A percentile compares a stretch with the other conserved stretches of the same genome.
These are phyloP conservation scores for Cariama cristata DNA, from an alignment of 2,113 vertebrate genomes.

Conservation along the genomic window DNA sequence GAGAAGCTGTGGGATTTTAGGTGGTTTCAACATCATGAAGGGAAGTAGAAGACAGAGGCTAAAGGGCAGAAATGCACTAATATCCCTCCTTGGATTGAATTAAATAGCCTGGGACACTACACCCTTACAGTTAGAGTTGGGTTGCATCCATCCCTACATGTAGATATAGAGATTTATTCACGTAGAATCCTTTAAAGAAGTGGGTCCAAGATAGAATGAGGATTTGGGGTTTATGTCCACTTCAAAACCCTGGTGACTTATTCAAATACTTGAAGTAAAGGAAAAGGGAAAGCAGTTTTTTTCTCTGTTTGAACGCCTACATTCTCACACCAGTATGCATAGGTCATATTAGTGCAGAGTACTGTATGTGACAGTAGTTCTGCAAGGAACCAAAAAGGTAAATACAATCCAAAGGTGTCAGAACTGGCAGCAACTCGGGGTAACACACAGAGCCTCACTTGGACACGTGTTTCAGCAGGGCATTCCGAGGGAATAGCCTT, in stretches of 20 bases:
- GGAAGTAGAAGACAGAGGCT: not conserved
- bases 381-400: not conserved
- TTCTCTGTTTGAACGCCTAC: not conserved
- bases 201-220: not conserved
- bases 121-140: not conserved
- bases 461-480: accelerated
- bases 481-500: not conserved
- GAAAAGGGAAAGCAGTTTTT: not conserved
- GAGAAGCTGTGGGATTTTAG: not conserved
- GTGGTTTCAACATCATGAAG: not conserved
- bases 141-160: not conserved
- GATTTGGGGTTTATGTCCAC: not conserved
- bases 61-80: not conserved
- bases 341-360: not conserved
- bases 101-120: not conserved
- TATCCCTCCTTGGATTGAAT: not conserved
- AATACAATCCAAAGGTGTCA: not conserved
- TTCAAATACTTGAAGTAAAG: not conserved
- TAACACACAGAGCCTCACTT: not conserved
- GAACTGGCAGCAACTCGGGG: not conserved
- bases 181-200: not conserved
- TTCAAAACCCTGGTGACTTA: not conserved
- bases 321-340: not conserved
- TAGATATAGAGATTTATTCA: not conserved
- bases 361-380: not conserved